Base-by-base conservation (phyloP, 2,888 invertebrate genomes). In the Allygus modestus region DNA sequence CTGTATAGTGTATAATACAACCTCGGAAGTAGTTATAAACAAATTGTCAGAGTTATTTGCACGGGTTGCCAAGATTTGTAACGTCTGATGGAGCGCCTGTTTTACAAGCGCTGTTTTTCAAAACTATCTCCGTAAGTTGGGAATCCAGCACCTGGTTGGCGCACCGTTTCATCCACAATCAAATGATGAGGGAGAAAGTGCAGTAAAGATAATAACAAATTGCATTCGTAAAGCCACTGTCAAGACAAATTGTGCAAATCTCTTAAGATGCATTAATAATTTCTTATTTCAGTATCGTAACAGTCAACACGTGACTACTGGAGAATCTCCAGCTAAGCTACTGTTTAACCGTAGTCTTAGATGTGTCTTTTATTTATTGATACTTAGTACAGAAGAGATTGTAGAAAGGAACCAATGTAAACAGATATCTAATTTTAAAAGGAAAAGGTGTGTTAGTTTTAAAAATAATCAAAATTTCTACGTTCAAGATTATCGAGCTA, bases 71-170 rank as follows among this genome's bases (percentile, higher is more conserved):
- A 9, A 46, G 46, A 17, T 46, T 46, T 15, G 4, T 46, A 15
- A 46, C 46, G 7, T 46, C 46, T 9, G 46, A 46, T 46, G 46
- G 46, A 15, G 46, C 17, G 46, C 46, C 7, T 46, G 46, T 46
- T 46, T 46, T 46, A 46, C 46, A 46, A 46, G 46, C 17, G 46
- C 46, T 46, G 46, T 46, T 46, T 46, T 46, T 46, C 46, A 46
- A 46, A 46, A 46, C 12, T 46, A 46, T 46, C 46, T 46, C 46
- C 46, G 46, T 15, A 15, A 17, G 1, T 46, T 46, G 46, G 46
- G 46, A n/a, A n/a, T n/a, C n/a, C n/a, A n/a, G n/a, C n/a, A n/a
- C n/a, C n/a, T n/a, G n/a, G n/a, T n/a, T n/a, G n/a, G n/a, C n/a
- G n/a, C n/a, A n/a, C n/a, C n/a, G n/a, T n/a, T n/a, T n/a, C n/a